phyloP scores from a whole-genome alignment of 2,113 vertebrate genomes.

The Nettapus auritus region DNA sequence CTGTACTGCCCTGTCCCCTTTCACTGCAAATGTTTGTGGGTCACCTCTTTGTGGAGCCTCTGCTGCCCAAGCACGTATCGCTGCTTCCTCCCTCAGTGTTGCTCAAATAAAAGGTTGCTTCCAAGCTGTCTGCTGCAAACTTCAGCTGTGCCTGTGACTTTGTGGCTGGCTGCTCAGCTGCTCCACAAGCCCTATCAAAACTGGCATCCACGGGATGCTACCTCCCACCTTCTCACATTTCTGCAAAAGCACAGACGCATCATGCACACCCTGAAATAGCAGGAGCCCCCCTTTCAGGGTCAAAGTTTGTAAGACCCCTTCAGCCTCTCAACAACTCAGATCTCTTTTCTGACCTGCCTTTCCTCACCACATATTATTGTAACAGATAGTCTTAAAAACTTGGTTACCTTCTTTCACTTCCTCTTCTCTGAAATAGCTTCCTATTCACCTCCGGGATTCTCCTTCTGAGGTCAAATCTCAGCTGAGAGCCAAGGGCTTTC shows the following conservation, averaged over 20 bases:
- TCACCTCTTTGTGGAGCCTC: background rate
- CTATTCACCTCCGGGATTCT: background rate
- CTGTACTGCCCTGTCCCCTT: background rate
- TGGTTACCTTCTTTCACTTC: conserved; percentile 20
- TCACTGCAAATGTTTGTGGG: background rate
- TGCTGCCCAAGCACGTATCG: background rate
- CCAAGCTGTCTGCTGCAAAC: fast-evolving
- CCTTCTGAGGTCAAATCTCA: conserved; percentile 28
- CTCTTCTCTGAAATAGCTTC: conserved; percentile 30
- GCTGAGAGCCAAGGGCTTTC: background rate
- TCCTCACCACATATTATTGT: background rate
- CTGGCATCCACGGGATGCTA: background rate
- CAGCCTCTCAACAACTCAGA: background rate
- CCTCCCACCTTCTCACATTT: background rate
- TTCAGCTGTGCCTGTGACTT: background rate
- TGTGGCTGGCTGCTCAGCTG: background rate
- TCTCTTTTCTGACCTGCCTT: background rate
- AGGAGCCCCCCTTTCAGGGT: background rate
- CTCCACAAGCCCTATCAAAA: background rate
- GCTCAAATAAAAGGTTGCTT: background rate
- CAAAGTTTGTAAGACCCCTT: background rate
- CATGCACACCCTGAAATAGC: fast-evolving
- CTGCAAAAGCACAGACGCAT: background rate
- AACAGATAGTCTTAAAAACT: background rate
- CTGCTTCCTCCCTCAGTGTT: background rate